Percentiles rank a stretch among this genome's conserved stretches.
These are phyloP conservation scores for Scaptodrosophila latifasciaeformis DNA, from an alignment of 2,888 invertebrate species.

Conservation along the genomic window DNA sequence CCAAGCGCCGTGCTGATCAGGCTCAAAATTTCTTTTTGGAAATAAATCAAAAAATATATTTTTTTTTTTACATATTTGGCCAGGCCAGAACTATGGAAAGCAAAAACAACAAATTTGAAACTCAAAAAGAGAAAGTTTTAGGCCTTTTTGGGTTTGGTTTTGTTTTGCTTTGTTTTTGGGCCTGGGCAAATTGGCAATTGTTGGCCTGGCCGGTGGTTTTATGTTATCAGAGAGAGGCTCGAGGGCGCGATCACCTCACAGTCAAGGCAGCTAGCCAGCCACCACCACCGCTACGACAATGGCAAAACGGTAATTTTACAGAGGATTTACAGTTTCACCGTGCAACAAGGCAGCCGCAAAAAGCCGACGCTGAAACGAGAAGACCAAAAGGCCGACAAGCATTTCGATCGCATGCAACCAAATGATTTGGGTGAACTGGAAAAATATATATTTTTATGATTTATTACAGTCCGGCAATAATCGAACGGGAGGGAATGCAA, in stretches of 20 bases:
- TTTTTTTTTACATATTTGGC: constrained; percentile 44
- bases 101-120: constrained; percentile 20
- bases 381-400: neutral
- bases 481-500: constrained; percentile 48
- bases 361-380: neutral
- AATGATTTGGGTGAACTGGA: constrained; percentile 44
- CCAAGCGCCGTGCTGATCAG: no score
- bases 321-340: constrained; percentile 56
- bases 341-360: constrained; percentile 62
- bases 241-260: constrained; percentile 63
- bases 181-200: constrained; percentile 11
- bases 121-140: constrained; percentile 69
- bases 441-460: constrained; percentile 71
- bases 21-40: constrained; percentile 21
- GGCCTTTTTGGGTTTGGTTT: no score
- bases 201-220: constrained; percentile 64
- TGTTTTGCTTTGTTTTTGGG: constrained; percentile 44
- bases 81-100: constrained; percentile 23
- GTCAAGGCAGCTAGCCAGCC: constrained; percentile 8
- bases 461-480: constrained; percentile 71
- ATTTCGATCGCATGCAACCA: constrained; percentile 31
- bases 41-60: constrained; percentile 54
- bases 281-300: constrained; percentile 26
- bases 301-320: constrained; percentile 49
- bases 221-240: constrained; percentile 61